Base-by-base conservation (phyloP, 1,140 invertebrate species). In the Pollicipes pollicipes region DNA sequence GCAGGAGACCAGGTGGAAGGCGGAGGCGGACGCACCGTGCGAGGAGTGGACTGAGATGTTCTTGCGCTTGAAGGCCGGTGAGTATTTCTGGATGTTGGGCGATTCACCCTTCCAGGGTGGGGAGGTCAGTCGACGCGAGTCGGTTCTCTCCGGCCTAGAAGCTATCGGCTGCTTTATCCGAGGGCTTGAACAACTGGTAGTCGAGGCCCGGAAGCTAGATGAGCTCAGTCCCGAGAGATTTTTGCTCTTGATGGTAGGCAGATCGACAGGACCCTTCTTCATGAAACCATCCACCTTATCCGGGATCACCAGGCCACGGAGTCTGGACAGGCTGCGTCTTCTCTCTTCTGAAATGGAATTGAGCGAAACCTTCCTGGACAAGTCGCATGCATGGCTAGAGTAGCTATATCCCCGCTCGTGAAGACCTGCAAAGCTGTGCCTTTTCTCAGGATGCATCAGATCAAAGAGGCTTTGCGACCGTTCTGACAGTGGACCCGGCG, bases 281-380 rank as follows among this genome's bases (percentile, higher is more conserved):
- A 64, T 30, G 0, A 72, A 66, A 21, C 71, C 72, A 30, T 71
- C 74, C 3, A 64, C 45, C 17, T 69, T 68, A 68, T 93, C 90
- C 10, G 91, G 90, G 76, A 94, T 93, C 16, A 93, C 88, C 72
- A 94, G 79, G 4, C 90, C 90, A 76, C 90, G 82, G 30, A 94
- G 78, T 80, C 93, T 93, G 3, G 88, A 90, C 76, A 91, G 85
- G 30, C 87, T 88, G 75, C 87, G 87, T 74, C 87, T 84, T 67
- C 90, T 82, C 78, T 91, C 89, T 78, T 93, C 91, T 74, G 35
- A 73, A 71, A 69, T 77, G 76, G 17, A 70, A 70, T 74, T 73
- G 69, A 66, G 76, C 69, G 30, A 70, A 64, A 58, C 73, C 73
- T 58, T 77, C 74, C 69, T 74, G 72, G 72, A 74, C 75, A 66